Base-by-base conservation (phyloP, 2,888 invertebrate genomes). In the Cryptus viduatorius region DNA sequence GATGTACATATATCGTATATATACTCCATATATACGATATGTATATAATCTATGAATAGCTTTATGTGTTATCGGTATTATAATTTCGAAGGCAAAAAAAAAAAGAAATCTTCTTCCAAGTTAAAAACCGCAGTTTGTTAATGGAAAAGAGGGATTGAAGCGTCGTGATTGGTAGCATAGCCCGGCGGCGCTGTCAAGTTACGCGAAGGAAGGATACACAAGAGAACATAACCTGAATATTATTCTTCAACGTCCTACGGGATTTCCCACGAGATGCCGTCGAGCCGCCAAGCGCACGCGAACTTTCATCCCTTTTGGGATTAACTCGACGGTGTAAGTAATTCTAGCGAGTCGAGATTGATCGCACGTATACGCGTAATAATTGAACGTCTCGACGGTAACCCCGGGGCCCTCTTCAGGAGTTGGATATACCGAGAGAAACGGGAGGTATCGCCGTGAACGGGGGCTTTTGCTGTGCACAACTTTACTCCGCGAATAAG, bases 271-370 rank as follows among this genome's bases (percentile, higher is more conserved):
- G 86, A 87, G 79, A 75, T 56, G 50, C 53, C 14, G 42, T 44
- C 61, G 72, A 16, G 72, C 69, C 67, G 44, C 72, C 72, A 42
- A 37, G 75, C 31, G 64, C 64, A 75, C 64, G 75, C 64, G 48
- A 88, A 86, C 85, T 88, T 89, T 82, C 78, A 64, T 75, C 59
- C 48, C 75, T 56, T 81, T 84, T 69, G 77, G 79, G 83, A 78
- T 79, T 84, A 75, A 75, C 75, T 75, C 64, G 75, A 64, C 75
- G 75, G 73, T 78, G 85, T 89, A 89, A 89, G 89, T 90, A 89
- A 89, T 89, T 89, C 88, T 86, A 89, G 89, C 86, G 87, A 87
- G 87, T 64, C 81, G 88, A 87, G 88, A 89, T 89, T 89, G 90
- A 90, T 87, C 87, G 75, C 72, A 65, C 76, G 84, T 71, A 78